A percentile compares a stretch with the other conserved stretches of the same genome.
phyloP scores from a whole-genome alignment of 2,888 invertebrate genomes.

The Nasonovia ribisnigri region DNA sequence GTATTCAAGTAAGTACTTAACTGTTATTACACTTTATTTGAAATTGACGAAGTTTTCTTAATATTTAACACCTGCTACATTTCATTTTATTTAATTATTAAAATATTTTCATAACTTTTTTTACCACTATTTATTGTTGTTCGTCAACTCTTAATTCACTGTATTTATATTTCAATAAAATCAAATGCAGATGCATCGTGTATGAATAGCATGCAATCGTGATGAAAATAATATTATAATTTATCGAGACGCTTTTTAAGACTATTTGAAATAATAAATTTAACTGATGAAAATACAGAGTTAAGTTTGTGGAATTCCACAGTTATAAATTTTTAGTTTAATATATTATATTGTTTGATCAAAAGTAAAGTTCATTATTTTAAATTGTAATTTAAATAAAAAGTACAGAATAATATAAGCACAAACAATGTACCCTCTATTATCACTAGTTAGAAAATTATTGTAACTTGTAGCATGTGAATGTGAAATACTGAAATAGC shows the following conservation, averaged over 20 bases:
- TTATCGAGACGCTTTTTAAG: neutral
- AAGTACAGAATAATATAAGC: neutral
- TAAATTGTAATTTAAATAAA: neutral
- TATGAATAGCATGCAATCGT: neutral
- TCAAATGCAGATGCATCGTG: neutral
- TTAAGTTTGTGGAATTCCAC: neutral
- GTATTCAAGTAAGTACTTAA: neutral
- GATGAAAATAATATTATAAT: neutral
- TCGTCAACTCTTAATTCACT: neutral
- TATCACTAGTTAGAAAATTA: neutral
- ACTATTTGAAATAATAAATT: neutral
- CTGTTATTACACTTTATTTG: neutral
- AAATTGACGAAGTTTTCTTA: neutral
- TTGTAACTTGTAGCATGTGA: neutral
- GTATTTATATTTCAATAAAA: neutral
- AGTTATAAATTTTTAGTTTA: neutral
- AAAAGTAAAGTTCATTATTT: neutral
- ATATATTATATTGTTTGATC: neutral
- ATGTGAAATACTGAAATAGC: neutral
- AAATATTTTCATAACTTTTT: neutral
- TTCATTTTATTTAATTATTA: neutral
- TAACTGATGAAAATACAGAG: neutral
- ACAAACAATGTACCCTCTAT: neutral
- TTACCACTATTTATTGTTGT: neutral
- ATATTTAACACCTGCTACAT: neutral